Percentiles rank a stretch among this genome's conserved stretches.
phyloP scores from a whole-genome alignment of 2,888 invertebrate species.

The Nomada lathburiana region DNA sequence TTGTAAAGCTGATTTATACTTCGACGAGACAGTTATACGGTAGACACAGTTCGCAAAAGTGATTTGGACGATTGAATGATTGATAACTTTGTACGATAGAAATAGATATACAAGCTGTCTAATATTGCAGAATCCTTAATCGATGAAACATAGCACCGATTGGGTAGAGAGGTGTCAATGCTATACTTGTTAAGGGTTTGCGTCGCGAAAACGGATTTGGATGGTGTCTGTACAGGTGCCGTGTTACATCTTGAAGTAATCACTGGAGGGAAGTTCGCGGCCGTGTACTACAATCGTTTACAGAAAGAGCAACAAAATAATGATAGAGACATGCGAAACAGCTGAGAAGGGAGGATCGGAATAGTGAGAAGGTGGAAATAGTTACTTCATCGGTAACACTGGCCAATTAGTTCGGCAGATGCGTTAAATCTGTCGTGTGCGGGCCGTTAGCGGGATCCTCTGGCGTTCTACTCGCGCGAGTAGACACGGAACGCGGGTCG shows the following conservation, averaged over 20 bases:
- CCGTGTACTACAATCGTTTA: conserved; percentile 1
- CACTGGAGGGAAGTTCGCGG: conserved; percentile 13
- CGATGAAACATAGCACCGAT: background rate
- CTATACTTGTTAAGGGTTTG: background rate
- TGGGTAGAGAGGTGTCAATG: background rate
- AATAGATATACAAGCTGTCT: background rate
- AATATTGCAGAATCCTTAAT: background rate
- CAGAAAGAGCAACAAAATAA: conserved; percentile 7
- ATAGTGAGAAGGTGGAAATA: conserved; percentile 26
- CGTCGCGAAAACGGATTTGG: conserved; percentile 16
- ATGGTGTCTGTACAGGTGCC: background rate
- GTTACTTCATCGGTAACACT: conserved; percentile 72
- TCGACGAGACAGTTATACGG: background rate
- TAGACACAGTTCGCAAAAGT: background rate
- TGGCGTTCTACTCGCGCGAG: conserved; percentile 38
- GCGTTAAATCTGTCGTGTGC: conserved; percentile 78
- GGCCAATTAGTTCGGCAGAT: conserved; percentile 79
- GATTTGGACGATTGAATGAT: too few relatives aligned
- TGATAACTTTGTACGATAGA: background rate
- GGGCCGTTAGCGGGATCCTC: conserved; percentile 58
- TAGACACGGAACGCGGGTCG: conserved; percentile 18
- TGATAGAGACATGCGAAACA: background rate
- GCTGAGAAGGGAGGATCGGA: conserved; percentile 3
- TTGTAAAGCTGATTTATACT: background rate
- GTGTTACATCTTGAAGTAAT: conserved; percentile 22